Conservation (phyloP, 2,113 vertebrate genomes). For the Camelus dromedarius region DNA sequence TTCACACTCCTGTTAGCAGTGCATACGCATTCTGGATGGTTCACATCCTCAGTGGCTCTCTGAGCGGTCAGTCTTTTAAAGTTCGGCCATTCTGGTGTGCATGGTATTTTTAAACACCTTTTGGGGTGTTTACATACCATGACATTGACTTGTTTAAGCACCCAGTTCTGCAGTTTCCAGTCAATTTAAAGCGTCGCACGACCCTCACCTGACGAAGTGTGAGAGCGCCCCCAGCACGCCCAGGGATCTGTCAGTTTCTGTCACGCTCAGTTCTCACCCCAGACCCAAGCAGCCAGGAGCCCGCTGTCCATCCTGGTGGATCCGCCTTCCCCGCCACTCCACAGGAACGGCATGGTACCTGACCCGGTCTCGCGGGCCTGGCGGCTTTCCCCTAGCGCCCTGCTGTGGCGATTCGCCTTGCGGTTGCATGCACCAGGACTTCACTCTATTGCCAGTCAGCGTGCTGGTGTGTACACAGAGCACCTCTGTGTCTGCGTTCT, state of each 20-base stretch:
- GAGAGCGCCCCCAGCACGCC: background rate
- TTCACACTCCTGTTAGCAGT: accelerated
- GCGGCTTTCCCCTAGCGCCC: background rate
- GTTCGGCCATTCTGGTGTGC: background rate
- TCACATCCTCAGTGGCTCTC: background rate
- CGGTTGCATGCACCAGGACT: background rate
- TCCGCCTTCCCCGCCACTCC: background rate
- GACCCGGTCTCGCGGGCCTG: background rate
- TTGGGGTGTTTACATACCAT: accelerated
- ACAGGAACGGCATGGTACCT: no score
- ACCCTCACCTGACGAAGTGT: no score
- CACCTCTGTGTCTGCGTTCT: no score
- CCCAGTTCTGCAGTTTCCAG: background rate
- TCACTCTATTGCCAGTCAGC: no score
- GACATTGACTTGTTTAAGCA: background rate
- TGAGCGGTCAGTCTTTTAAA: background rate
- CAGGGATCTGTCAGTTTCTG: background rate
- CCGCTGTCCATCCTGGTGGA: background rate
- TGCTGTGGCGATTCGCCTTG: background rate
- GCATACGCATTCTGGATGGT: background rate
- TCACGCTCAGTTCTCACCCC: background rate
- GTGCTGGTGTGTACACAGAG: no score
- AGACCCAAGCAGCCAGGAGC: background rate
- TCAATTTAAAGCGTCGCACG: background rate
- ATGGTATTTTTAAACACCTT: background rate